Percentiles rank a stretch among this genome's conserved stretches.
Evolutionary conservation across 1,140 invertebrate genomes (phyloP).

Genomic region (Drosophila malerkotliana): DNA sequence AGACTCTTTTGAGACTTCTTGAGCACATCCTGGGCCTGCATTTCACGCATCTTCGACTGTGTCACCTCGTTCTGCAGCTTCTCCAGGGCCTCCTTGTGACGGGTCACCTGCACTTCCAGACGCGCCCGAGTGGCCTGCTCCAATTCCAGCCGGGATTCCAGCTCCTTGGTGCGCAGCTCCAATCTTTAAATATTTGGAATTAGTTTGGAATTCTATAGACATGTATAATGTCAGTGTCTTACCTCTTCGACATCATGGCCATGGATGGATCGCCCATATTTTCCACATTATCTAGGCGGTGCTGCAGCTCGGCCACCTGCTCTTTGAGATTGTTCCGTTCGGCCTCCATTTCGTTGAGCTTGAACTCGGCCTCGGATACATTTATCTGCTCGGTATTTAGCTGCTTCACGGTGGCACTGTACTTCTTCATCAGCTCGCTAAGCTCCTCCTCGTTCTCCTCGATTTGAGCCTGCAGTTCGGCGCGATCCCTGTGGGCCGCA

Average conservation of each 20-base stretch:
- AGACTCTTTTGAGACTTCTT: slow-evolving; percentile 89
- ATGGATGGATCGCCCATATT: slow-evolving; percentile 90
- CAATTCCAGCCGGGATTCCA: slow-evolving; percentile 94
- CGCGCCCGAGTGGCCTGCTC: slow-evolving; percentile 93
- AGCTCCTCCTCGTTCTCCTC: slow-evolving; percentile 97
- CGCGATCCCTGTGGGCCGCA: slow-evolving; percentile 89
- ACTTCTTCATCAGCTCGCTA: slow-evolving; percentile 95
- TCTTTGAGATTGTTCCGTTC: slow-evolving; percentile 91
- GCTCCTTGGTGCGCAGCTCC: slow-evolving; percentile 92
- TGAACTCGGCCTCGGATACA: slow-evolving; percentile 91
- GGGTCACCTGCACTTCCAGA: slow-evolving; percentile 92
- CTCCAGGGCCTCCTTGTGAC: slow-evolving; percentile 93
- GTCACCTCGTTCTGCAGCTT: slow-evolving; percentile 90
- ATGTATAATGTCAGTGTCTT: neutral
- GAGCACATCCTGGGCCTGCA: slow-evolving; percentile 89
- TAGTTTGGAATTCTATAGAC: neutral
- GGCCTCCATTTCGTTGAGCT: slow-evolving; percentile 91
- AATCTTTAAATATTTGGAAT: slow-evolving; percentile 82
- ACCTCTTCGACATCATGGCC: slow-evolving; percentile 88
- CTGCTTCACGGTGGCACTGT: slow-evolving; percentile 93
- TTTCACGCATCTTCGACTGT: slow-evolving; percentile 88
- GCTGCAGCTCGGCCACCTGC: slow-evolving; percentile 90
- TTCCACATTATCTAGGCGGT: slow-evolving; percentile 91
- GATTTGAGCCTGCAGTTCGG: slow-evolving; percentile 91
- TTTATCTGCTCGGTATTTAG: slow-evolving; percentile 92